phyloP scores from a whole-genome alignment of 92 coral and sea anemone genomes.

The Pocillopora meandrina region DNA sequence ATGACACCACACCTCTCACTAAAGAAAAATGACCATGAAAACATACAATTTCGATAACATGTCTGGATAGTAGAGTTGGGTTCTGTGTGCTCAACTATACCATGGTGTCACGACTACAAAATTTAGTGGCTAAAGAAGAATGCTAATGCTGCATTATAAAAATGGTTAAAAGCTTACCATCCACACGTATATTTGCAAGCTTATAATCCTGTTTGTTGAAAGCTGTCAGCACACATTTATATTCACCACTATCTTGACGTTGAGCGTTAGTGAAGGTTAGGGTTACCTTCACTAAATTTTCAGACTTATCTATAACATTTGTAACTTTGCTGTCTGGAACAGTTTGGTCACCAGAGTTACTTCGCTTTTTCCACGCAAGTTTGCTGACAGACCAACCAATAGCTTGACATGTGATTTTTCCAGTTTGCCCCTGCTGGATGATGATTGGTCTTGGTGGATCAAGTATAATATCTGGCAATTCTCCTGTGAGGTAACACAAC shows the following conservation, averaged over 20 bases:
- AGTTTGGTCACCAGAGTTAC: neutral
- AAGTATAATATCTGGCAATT: too few relatives aligned
- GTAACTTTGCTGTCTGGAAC: slow-evolving; percentile 16
- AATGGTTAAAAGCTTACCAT: neutral
- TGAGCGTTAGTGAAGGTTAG: slow-evolving; percentile 31
- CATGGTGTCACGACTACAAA: too few relatives aligned
- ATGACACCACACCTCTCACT: too few relatives aligned
- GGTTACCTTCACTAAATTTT: neutral
- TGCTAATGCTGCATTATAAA: too few relatives aligned
- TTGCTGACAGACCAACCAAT: neutral
- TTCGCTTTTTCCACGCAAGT: slow-evolving; percentile 25
- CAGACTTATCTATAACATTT: neutral
- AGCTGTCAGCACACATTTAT: slow-evolving; percentile 13
- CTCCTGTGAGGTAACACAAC: too few relatives aligned
- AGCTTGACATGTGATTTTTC: slow-evolving; percentile 14
- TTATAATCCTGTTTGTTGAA: neutral
- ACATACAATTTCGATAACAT: too few relatives aligned
- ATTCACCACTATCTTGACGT: slow-evolving; percentile 29
- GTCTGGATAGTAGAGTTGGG: too few relatives aligned
- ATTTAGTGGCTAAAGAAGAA: too few relatives aligned
- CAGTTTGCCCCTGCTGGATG: too few relatives aligned
- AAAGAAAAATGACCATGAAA: too few relatives aligned
- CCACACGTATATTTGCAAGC: neutral
- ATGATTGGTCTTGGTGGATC: too few relatives aligned
- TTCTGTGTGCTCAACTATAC: too few relatives aligned